Percentiles rank a stretch among this genome's conserved stretches.
These are phyloP conservation scores for Pseudorhiza aurosa DNA, from an alignment of 30 jellyfish, hydroid and myxozoan genomes.

Conservation along the genomic window DNA sequence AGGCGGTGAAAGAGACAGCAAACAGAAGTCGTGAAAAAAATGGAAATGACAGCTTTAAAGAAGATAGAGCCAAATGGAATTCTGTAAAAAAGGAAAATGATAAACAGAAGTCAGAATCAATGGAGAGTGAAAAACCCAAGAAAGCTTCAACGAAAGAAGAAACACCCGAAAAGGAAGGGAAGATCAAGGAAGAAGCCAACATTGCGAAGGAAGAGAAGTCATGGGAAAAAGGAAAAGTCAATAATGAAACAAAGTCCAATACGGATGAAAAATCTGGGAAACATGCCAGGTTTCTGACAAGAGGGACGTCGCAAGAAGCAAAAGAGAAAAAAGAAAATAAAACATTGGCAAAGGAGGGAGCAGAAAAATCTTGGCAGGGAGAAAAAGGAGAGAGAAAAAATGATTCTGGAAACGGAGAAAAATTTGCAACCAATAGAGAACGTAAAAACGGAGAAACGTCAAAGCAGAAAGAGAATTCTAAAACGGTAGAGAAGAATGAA, in stretches of 20 bases:
- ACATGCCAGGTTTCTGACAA: neutral
- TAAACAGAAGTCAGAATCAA: neutral
- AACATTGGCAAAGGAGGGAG: neutral
- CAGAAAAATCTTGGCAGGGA: neutral
- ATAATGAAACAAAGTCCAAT: neutral
- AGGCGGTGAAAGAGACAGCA: neutral
- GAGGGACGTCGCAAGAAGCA: neutral
- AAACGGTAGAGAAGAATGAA: too few species aligned
- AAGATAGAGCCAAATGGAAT: neutral
- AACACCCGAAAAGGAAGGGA: neutral
- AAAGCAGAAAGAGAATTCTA: too few species aligned
- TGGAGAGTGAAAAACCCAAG: neutral
- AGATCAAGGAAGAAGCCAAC: neutral
- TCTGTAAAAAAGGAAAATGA: neutral
- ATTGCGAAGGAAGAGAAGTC: neutral
- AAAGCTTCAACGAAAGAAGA: neutral
- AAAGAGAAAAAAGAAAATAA: neutral
- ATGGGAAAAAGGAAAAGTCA: neutral
- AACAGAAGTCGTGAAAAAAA: neutral
- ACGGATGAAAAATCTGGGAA: neutral
- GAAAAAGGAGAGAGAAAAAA: neutral
- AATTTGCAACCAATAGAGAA: too few species aligned
- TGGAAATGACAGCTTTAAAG: neutral
- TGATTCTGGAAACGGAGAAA: neutral
- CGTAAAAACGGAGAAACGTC: too few species aligned